Evolutionary conservation across 2,797 vertebrate genomes (phyloP), one percentile per base, ranked within the genome.

Genomic region (Dendrocincla fuliginosa): DNA sequence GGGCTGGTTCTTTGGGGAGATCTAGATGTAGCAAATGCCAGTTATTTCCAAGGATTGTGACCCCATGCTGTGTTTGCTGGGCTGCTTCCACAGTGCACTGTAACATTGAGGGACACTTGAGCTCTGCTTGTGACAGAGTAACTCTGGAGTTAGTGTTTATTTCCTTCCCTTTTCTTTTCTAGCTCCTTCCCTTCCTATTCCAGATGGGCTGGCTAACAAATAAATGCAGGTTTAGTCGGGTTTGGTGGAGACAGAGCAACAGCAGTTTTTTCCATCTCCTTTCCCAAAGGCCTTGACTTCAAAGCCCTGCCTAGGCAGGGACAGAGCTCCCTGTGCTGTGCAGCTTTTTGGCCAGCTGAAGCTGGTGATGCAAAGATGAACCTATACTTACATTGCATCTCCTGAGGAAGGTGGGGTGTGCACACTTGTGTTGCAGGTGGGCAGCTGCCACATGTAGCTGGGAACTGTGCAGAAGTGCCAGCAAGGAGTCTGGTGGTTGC

Each of bases 341-440:
- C 59, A 55, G 60, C 35, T 24, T n/a, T 52, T 30, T 69, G 60
- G 70, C 74, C 33, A 6, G 7, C n/a, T 35, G 55, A 47, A 55
- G 13, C 1, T 18, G 41, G 46, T 52, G 71, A 10, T 37, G 61
- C 56, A 89, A 13, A 69, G 42, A 28, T 52, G 33, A 80, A 11
- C 64, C 28, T 55, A 28, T 56, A 2, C 20, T 46, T 32, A 1
- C 42, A 13, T 17, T 35, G 1, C 6, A 1, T 28, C 44, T 59
- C 59, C 2, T 12, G 11, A 22, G 61, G 46, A 4, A 0, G 0
- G 57, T 25, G 47, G 1, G 47, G 16, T 9, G 18, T 7, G 28
- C 85, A 47, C 24, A 0, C 19, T 20, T 24, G 27, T 52, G 52
- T 15, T 10, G 56, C 52, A 52, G 32, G 56, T 65, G 57, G 15